Percentiles rank a stretch among this genome's conserved stretches.
These are phyloP conservation scores for Rhagonycha fulva DNA, from an alignment of 2,888 invertebrate genomes.

Conservation along the genomic window DNA sequence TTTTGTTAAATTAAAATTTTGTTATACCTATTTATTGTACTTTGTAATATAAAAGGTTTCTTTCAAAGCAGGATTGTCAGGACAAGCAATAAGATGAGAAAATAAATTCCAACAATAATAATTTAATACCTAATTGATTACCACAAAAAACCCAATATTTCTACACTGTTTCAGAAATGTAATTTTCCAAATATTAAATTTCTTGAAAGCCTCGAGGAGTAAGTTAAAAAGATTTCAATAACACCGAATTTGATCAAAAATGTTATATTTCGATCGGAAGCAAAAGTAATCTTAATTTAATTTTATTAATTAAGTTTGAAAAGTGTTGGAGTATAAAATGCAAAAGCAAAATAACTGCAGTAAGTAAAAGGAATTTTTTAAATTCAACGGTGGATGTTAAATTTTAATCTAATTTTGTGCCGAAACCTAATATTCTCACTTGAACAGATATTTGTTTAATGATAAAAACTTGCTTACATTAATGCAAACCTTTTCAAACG, in stretches of 20 bases:
- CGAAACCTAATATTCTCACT: neutral
- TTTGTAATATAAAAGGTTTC: neutral
- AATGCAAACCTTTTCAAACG: constrained; percentile 3
- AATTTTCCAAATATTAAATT: neutral
- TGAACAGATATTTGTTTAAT: neutral
- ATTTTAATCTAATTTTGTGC: neutral
- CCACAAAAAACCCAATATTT: too few species aligned
- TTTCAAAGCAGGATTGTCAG: neutral
- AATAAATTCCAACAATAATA: neutral
- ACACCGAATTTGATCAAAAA: neutral
- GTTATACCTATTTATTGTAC: too few species aligned
- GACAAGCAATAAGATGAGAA: neutral
- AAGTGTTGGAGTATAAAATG: neutral
- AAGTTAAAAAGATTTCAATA: neutral
- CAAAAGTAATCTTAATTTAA: neutral
- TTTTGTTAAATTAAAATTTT: too few species aligned
- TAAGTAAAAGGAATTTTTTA: neutral
- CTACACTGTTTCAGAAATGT: neutral
- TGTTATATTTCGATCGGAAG: neutral
- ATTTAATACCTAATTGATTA: neutral
- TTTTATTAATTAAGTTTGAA: neutral
- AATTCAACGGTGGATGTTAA: neutral
- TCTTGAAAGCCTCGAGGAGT: neutral
- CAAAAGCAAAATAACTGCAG: neutral
- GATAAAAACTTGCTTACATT: neutral